Evolutionary conservation across 2,888 invertebrate species (phyloP).

Genomic region (Ectemnius cavifrons): DNA sequence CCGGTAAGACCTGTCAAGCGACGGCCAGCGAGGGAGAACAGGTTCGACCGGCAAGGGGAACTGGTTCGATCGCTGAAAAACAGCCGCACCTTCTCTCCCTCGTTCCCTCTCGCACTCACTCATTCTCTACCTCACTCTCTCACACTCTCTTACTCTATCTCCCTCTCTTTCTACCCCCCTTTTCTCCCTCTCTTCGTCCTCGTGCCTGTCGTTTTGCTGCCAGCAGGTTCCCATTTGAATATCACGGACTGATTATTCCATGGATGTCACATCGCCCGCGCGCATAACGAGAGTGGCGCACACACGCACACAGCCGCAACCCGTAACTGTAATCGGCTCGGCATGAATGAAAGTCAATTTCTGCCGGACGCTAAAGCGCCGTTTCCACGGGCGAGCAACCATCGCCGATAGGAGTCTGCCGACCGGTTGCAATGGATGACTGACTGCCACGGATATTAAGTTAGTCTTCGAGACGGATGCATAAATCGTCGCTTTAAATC

Average conservation of each 20-base stretch:
- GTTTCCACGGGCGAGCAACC: too few species aligned
- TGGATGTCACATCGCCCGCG: constrained; percentile 31
- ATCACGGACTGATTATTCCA: constrained; percentile 45
- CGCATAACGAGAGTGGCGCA: background rate
- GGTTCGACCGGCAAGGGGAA: constrained; percentile 44
- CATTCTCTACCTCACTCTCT: constrained; percentile 8
- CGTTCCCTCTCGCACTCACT: background rate
- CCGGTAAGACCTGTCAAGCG: constrained; percentile 46
- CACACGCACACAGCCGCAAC: too few species aligned
- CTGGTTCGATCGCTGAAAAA: constrained; percentile 60
- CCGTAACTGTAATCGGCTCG: constrained; percentile 40
- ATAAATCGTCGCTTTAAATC: too few species aligned
- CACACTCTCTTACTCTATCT: too few species aligned
- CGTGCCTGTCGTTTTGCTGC: constrained; percentile 29
- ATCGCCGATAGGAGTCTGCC: too few species aligned
- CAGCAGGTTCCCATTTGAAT: constrained; percentile 52
- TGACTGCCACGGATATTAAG: too few species aligned
- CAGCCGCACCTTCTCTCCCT: constrained; percentile 41
- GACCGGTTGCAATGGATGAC: too few species aligned
- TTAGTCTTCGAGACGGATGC: too few species aligned
- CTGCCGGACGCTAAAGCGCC: background rate
- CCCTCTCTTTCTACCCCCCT: constrained; percentile 28
- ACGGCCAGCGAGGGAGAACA: constrained; percentile 34
- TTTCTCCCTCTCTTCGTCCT: too few species aligned
- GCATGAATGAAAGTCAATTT: constrained; percentile 42